phyloP scores from a whole-genome alignment of 2,797 vertebrate genomes.

The Anguilla megastoma region DNA sequence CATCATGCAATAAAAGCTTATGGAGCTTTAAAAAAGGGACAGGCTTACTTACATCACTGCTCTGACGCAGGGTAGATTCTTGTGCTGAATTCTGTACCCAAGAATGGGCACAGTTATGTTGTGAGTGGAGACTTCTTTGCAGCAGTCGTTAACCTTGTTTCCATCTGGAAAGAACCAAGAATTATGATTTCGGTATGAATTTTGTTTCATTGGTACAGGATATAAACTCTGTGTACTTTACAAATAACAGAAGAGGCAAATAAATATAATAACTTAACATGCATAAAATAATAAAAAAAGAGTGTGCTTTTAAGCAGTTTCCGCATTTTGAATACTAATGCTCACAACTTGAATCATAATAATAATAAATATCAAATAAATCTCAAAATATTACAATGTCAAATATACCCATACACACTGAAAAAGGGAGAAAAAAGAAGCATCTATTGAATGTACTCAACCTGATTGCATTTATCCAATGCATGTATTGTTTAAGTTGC shows the following conservation, averaged over 20 bases:
- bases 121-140: conserved; percentile 49
- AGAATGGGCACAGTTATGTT: conserved; percentile 56
- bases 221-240: not conserved
- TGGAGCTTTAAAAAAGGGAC: not conserved
- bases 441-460: too few relatives aligned
- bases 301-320: not conserved
- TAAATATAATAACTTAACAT: too few relatives aligned
- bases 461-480: too few relatives aligned
- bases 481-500: too few relatives aligned
- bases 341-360: not conserved
- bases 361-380: not conserved
- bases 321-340: not conserved
- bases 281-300: too few relatives aligned
- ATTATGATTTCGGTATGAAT: not conserved
- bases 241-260: not conserved
- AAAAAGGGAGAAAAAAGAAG: too few relatives aligned
- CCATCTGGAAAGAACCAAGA: conserved; percentile 39
- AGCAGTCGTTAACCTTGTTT: conserved; percentile 51
- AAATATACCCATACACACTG: too few relatives aligned
- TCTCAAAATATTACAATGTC: too few relatives aligned
- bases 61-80: conserved; percentile 59
- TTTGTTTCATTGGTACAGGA: not conserved
- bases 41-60: conserved; percentile 65
- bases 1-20: not conserved
- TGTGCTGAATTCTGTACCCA: conserved; percentile 64